Evolutionary conservation across 2,888 invertebrate species (phyloP).

Genomic region (Aproaerema taeniolella): DNA sequence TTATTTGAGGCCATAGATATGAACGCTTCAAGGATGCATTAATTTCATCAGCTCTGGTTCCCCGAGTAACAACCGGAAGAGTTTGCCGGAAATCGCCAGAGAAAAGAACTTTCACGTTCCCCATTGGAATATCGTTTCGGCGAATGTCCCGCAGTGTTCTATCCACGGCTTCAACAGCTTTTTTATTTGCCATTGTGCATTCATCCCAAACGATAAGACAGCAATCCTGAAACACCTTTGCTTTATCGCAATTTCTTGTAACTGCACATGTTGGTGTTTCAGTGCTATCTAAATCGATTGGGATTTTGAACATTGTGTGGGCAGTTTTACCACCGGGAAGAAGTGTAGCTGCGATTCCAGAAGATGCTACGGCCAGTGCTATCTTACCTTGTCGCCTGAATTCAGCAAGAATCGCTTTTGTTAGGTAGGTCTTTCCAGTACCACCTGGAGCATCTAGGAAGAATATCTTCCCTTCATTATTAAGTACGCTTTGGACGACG

Average conservation of each 20-base stretch:
- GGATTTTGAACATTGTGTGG: neutral
- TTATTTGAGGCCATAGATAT: neutral
- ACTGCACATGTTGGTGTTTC: neutral
- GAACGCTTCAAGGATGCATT: constrained; percentile 8
- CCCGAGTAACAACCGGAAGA: too few species aligned
- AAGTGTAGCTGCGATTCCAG: constrained; percentile 2
- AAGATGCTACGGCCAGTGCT: constrained; percentile 3
- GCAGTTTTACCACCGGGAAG: constrained; percentile 6
- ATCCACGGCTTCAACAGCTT: constrained; percentile 15
- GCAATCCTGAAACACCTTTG: neutral
- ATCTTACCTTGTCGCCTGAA: constrained; percentile 1
- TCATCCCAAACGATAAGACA: neutral
- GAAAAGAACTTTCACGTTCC: too few species aligned
- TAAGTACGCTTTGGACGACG: neutral
- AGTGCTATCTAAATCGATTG: neutral
- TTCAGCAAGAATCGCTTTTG: constrained; percentile 5
- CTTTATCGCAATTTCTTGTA: neutral
- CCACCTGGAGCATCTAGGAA: constrained; percentile 5
- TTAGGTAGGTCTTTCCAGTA: constrained; percentile 6
- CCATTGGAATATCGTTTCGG: neutral
- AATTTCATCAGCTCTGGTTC: constrained; percentile 13
- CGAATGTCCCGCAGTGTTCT: constrained; percentile 7
- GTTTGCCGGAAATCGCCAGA: too few species aligned
- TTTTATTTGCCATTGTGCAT: constrained; percentile 14
- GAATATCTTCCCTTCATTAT: neutral